These are phyloP conservation scores for Dicrurus megarhynchus DNA, from an alignment of 2,113 vertebrate genomes.

Conservation along the genomic window DNA sequence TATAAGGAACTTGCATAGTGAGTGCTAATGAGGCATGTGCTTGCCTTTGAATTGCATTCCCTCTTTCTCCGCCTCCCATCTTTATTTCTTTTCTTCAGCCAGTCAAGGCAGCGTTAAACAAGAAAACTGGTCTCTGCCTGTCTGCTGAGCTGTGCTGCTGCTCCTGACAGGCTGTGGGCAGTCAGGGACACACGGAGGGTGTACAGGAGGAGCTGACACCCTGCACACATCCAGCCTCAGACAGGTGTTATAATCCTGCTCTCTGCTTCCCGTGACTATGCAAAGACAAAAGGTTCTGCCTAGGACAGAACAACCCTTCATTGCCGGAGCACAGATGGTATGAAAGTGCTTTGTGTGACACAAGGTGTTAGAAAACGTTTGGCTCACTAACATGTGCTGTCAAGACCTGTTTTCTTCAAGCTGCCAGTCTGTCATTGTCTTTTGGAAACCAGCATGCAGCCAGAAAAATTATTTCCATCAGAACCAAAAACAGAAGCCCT, in stretches of 20 bases:
- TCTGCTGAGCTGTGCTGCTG: neutral
- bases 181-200: neutral
- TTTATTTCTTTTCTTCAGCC: neutral
- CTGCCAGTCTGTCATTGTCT: neutral
- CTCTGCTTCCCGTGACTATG: neutral
- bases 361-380: neutral
- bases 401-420: slow-evolving; percentile 7
- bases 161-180: neutral
- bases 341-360: neutral
- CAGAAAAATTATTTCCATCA: neutral
- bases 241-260: neutral
- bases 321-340: neutral
- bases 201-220: neutral
- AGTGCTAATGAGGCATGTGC: neutral
- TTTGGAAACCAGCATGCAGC: neutral
- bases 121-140: neutral
- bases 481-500: neutral
- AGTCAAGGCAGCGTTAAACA: neutral
- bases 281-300: neutral
- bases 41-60: neutral
- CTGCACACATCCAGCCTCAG: neutral
- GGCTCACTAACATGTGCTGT: neutral
- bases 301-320: neutral
- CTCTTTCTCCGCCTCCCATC: neutral
- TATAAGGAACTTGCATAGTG: neutral